A percentile compares a stretch with the other conserved stretches of the same genome.
Evolutionary conservation across 2,888 invertebrate genomes (phyloP).

Genomic region (Pheosia tremula): DNA sequence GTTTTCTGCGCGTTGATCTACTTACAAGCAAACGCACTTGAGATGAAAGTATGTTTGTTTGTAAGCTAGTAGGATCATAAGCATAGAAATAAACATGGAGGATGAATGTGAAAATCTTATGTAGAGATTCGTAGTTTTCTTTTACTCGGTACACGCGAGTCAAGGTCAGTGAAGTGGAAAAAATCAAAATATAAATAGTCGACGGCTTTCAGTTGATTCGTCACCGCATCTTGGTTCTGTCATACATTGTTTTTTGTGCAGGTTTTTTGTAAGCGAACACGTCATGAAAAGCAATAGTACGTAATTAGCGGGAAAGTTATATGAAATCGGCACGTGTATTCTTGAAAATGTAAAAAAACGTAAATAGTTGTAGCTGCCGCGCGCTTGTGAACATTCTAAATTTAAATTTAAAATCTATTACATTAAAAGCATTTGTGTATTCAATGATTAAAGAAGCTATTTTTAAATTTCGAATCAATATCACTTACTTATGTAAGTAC

Average conservation of each 20-base stretch:
- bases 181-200: conserved; percentile 47
- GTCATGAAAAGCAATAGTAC: conserved; percentile 25
- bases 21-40: too few relatives aligned
- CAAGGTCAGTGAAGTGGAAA: conserved; percentile 50
- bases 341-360: neutral
- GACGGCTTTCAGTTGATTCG: conserved; percentile 42
- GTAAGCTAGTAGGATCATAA: too few relatives aligned
- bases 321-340: neutral
- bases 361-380: neutral
- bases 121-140: conserved; percentile 39
- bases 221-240: conserved; percentile 39
- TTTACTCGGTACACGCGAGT: conserved; percentile 29
- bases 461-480: too few relatives aligned
- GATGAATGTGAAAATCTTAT: too few relatives aligned
- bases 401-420: too few relatives aligned
- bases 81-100: too few relatives aligned
- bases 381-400: too few relatives aligned
- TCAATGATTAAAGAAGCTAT: too few relatives aligned
- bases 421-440: too few relatives aligned
- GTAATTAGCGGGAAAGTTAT: conserved; percentile 21
- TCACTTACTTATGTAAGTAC: too few relatives aligned
- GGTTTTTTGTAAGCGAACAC: conserved; percentile 24
- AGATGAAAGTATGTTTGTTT: too few relatives aligned
- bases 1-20: too few relatives aligned
- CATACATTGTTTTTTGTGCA: conserved; percentile 27